A percentile compares a stretch with the other conserved stretches of the same genome.
Evolutionary conservation across 2,888 invertebrate species (phyloP).

Genomic region (Oscheius onirici): DNA sequence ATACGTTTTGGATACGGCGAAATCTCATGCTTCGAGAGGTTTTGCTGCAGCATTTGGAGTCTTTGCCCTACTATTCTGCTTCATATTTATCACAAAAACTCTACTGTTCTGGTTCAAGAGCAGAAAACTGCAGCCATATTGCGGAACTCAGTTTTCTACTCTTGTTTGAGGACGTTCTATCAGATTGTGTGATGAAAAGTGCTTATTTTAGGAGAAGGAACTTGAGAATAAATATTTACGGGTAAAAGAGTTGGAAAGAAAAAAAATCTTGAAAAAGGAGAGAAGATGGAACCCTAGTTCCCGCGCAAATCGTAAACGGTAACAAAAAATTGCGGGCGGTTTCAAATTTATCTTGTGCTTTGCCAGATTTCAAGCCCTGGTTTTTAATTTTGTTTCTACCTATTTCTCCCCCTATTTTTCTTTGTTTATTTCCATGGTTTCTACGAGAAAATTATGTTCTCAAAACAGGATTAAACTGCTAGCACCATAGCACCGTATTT

Average conservation of each 20-base stretch:
- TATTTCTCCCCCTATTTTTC: too few species aligned
- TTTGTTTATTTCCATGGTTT: too few species aligned
- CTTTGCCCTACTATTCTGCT: constrained; percentile 42
- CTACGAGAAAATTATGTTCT: too few species aligned
- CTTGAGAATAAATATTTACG: neutral
- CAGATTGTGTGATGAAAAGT: neutral
- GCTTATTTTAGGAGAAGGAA: neutral
- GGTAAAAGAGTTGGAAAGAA: neutral
- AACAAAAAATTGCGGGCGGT: too few species aligned
- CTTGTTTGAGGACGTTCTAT: constrained; percentile 1
- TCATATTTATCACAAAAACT: constrained; percentile 37
- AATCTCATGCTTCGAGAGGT: constrained; percentile 44
- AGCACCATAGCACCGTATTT: too few species aligned
- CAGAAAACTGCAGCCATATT: neutral
- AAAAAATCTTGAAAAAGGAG: neutral
- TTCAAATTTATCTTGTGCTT: too few species aligned
- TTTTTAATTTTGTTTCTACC: too few species aligned
- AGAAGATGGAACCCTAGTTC: neutral
- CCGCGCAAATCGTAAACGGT: too few species aligned
- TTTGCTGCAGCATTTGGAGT: constrained; percentile 45
- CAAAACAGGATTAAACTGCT: too few species aligned
- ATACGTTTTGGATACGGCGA: constrained; percentile 39
- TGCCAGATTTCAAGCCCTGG: too few species aligned
- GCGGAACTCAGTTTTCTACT: constrained; percentile 8
- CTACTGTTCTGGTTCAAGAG: constrained; percentile 38